Percentiles rank a stretch among this genome's conserved stretches.
These are phyloP conservation scores for Antechinus stuartii DNA, from an alignment of 2,113 vertebrate species.

Conservation along the genomic window DNA sequence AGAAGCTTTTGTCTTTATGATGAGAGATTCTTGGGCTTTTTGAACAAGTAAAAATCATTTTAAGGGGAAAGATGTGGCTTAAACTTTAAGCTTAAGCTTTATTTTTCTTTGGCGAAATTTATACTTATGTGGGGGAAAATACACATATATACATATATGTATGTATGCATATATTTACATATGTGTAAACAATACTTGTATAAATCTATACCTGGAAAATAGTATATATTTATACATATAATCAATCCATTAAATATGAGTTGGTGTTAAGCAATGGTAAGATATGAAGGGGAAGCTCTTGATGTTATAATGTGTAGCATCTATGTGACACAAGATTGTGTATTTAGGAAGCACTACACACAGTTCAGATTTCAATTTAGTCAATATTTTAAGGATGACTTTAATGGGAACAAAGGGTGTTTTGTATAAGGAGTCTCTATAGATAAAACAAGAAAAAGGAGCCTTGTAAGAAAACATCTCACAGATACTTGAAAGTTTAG, in stretches of 20 bases:
- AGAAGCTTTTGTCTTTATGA: background rate
- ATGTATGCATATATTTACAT: background rate
- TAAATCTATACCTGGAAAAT: background rate
- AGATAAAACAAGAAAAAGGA: background rate
- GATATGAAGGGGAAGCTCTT: background rate
- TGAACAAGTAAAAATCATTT: background rate
- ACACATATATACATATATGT: background rate
- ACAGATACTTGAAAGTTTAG: background rate
- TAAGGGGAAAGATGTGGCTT: background rate
- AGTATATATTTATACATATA: background rate
- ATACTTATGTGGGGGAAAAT: background rate
- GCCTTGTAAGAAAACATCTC: background rate
- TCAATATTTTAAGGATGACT: background rate
- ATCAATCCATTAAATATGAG: background rate
- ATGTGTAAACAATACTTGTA: background rate
- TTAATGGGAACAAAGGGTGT: background rate
- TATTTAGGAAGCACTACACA: background rate
- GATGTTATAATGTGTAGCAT: background rate
- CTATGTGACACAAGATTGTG: background rate
- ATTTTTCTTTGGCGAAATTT: background rate
- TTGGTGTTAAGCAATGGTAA: background rate
- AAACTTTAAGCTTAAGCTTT: too few species aligned
- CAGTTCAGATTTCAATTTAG: background rate
- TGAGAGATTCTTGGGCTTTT: background rate
- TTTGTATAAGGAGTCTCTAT: background rate